Base-by-base conservation (phyloP, 2,888 invertebrate genomes). In the Melanostoma mellinum region DNA sequence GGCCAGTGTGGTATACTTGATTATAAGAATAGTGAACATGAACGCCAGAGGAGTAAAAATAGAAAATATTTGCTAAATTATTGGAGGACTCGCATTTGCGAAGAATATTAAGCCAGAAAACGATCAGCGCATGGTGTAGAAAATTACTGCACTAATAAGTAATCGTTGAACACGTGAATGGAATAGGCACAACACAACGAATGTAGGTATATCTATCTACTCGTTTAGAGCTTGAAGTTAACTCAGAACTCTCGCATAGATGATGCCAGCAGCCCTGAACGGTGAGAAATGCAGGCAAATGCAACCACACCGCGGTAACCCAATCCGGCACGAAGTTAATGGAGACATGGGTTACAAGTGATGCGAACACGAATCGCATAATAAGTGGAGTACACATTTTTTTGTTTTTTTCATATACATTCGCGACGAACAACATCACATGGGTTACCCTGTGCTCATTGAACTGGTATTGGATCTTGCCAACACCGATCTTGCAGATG, bases 101-200 rank as follows among this genome's bases (percentile, higher is more conserved):
- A 38, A 30, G 78, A 77, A 82, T 82, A 77, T 73, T 65, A 77
- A 82, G 73, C 61, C 61, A 52, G 55, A 50, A 63, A 68, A 79
- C 61, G 55, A 30, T 35, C 67, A 42, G 46, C 20, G 48, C 40
- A 3, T 46, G n/a, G 32, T 55, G 61, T 48, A 72, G 68, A 68
- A 68, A 77, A 82, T 77, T 73, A 82, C 72, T 68, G 77, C 77
- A 68, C 77, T 73, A 73, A 77, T 82, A 82, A 82, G 77, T 77
- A 73, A 69, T 77, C 56, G 61, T 36, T 35, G 6, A 44, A 63
- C 81, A 63, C 77, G 81, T 82, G 81, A 76, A 77, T 20, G 50
- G 77, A 82, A 82, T 82, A 50, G 76, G 55, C 53, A 48, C 10
- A 8, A 9, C 9, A 10, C n/a, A 20, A 6, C 6, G 32, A 9